Base-by-base conservation (phyloP, 2,113 vertebrate genomes). In the Myiozetetes cayanensis region DNA sequence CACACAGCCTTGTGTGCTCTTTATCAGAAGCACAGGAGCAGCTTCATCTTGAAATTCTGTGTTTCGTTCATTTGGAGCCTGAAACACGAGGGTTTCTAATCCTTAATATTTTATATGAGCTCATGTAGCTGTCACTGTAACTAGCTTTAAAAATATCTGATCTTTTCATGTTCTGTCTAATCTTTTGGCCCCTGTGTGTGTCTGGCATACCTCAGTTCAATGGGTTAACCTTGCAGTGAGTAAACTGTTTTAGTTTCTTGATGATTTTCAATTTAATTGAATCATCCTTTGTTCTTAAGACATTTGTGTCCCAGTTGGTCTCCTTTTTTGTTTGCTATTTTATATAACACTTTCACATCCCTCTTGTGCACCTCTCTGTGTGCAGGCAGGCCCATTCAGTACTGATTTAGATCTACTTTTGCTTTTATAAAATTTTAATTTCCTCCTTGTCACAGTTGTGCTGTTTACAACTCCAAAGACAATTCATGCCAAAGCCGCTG, bases 341-440 rank as follows among this genome's bases (percentile, higher is more conserved):
- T 55, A 76, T 83, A 10, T 41, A 81, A 67, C 8, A 7, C 13
- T 85, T 91, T 55, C 19, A 20, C 44, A 39, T 85, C 55, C 55
- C 37, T 65, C 85, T 85, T 85, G 62, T 55, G 93, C 93, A 50
- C 59, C 46, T 76, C 73, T 78, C 66, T 23, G 0, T 86, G 72
- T 89, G 62, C 56, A 88, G 52, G n/a, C 63, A 59, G 39, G 67
- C 61, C 62, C 75, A n/a, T 95, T 91, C 91, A 63, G 39, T 88
- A 47, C 67, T 68, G 86, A 94, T 93, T 90, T 89, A 89, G 61
- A 89, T 94, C 80, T 93, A 28, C 50, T 91, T 92, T 88, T 94
- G 55, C 65, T 94, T 88, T 88, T 74, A 86, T 96, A 90, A 96
- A 95, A 91, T 90, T 92, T 93, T 96, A 83, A 97, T 96, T 91